Evolutionary conservation across 2,113 vertebrate species (phyloP).

Genomic region (Morphnarchus princeps): DNA sequence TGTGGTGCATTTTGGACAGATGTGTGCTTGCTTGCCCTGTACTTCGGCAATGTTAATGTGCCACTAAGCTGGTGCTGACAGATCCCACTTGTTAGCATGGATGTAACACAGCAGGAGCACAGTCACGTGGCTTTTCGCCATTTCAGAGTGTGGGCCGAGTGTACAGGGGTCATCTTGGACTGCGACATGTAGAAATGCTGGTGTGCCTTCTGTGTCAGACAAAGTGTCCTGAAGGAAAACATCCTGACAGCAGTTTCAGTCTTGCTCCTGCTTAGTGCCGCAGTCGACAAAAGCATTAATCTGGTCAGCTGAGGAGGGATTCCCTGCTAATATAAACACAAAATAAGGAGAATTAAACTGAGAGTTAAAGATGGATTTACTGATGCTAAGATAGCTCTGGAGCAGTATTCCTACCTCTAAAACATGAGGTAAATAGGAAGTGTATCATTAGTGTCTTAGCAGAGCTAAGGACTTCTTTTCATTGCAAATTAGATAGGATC

Average conservation of each 20-base stretch:
- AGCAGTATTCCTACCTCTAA: background rate
- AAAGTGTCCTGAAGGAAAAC: background rate
- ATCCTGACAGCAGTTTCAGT: fast-evolving
- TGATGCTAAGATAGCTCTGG: background rate
- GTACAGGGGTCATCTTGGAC: background rate
- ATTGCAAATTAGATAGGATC: background rate
- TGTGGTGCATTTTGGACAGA: background rate
- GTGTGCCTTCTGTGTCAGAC: background rate
- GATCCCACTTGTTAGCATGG: background rate
- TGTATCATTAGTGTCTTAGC: background rate
- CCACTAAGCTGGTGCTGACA: background rate
- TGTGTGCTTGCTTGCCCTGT: background rate
- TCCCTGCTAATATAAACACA: background rate
- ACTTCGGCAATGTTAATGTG: background rate
- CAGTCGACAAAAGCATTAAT: background rate
- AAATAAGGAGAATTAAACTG: background rate
- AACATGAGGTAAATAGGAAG: background rate
- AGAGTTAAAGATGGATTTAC: background rate
- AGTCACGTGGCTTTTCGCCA: background rate
- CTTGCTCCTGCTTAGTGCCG: background rate
- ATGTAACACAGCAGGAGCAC: background rate
- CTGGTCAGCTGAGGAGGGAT: background rate
- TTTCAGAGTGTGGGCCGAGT: background rate
- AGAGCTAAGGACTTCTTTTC: background rate
- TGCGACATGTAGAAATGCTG: fast-evolving